These are phyloP conservation scores for Reticulitermes lucifugus DNA, from an alignment of 2,888 invertebrate species.

Conservation along the genomic window DNA sequence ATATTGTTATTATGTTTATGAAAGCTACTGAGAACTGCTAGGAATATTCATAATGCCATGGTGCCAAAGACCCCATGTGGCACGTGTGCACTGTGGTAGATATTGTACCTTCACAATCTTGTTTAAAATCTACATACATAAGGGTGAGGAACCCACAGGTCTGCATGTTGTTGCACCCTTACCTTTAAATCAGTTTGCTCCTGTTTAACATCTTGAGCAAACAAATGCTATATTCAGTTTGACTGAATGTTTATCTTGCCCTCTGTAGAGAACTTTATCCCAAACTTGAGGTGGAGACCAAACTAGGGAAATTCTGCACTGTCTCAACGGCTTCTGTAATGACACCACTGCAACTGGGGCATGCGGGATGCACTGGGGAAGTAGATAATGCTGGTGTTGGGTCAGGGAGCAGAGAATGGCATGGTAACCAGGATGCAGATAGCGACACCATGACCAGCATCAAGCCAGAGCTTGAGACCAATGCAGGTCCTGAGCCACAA, in stretches of 20 bases:
- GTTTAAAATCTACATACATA: no score
- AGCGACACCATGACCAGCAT: neutral
- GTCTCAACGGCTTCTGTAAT: constrained; percentile 63
- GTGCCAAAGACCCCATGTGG: no score
- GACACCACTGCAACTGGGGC: constrained; percentile 31
- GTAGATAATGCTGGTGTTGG: constrained; percentile 30
- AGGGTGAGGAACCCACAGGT: no score
- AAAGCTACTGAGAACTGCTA: no score
- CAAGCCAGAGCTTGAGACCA: neutral
- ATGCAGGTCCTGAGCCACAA: neutral
- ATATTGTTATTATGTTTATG: no score
- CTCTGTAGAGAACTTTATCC: constrained; percentile 69
- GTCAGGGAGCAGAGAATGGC: neutral
- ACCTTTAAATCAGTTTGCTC: no score
- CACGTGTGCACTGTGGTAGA: no score
- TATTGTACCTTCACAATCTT: no score
- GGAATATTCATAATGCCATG: no score
- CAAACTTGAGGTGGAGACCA: constrained; percentile 71
- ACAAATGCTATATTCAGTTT: neutral
- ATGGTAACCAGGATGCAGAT: neutral
- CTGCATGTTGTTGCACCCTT: no score
- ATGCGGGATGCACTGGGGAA: constrained; percentile 33
- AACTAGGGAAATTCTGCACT: constrained; percentile 72
- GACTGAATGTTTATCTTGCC: constrained; percentile 40
- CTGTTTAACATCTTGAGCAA: no score